Evolutionary conservation across 2,797 vertebrate genomes (phyloP), one percentile per base, ranked within the genome.

Genomic region (Argya squamiceps): DNA sequence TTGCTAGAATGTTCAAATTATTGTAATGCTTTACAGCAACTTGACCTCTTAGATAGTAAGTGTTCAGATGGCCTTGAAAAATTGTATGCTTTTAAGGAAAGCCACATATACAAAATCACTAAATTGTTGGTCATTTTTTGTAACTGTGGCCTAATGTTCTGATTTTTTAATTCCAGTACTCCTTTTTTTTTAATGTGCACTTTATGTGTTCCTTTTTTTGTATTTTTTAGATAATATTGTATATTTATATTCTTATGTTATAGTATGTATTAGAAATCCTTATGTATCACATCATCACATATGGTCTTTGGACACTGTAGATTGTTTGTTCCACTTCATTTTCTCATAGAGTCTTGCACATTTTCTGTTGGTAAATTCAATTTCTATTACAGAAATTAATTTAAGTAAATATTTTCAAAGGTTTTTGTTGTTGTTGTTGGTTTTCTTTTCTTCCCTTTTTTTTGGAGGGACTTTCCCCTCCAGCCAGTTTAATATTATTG

Each of bases 291-390:
- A 53, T 86, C 8, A 56, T 64, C 46, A 58, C 22, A 46, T 43
- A 36, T 6, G n/a, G 18, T 5, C 62, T 79, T 87, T 63, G 17
- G 44, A 58, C 12, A 69, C 17, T 56, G 5, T 37, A 56, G 1
- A 6, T 60, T 80, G 23, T 36, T 83, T n/a, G 3, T 56, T 69
- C 29, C 19, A 13, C 39, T 82, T 94, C 1, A 13, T 76, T 91
- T 88, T 69, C 10, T 55, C 10, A 47, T 32, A 41, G 15, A 16
- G 67, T 74, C 8, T 63, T 70, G 32, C 11, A 44, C 1, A 22
- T 88, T 78, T 92, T 84, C 22, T 75, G 27, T 86, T 75, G 68
- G 44, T 14, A 89, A 87, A 83, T 92, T 70, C 20, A 5, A 43
- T 85, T 95, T 80, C 22, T 73, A 55, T 62, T 75, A 44, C 13